Evolutionary conservation across 2,888 invertebrate species (phyloP).

Genomic region (Caenorhabditis sp.): DNA sequence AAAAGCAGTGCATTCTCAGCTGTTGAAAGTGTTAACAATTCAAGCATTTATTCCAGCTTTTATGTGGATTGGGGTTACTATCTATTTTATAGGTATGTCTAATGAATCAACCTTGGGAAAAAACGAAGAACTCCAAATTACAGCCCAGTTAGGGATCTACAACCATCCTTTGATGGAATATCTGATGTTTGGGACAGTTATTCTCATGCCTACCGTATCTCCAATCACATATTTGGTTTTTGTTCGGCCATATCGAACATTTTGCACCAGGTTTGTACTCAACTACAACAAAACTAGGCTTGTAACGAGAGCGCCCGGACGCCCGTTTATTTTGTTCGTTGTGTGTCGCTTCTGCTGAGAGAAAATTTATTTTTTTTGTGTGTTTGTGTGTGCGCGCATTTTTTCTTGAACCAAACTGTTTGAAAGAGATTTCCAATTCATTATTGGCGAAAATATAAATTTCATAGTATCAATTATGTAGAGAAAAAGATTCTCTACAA

Average conservation of each 20-base stretch:
- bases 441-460: too few species aligned
- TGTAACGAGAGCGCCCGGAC: too few species aligned
- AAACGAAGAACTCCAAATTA: too few species aligned
- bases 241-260: constrained; percentile 18
- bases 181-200: constrained; percentile 19
- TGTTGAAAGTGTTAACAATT: constrained; percentile 23
- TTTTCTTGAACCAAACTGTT: too few species aligned
- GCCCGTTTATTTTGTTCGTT: too few species aligned
- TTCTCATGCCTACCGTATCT: constrained; percentile 28
- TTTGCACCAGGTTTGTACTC: constrained; percentile 4
- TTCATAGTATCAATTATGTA: too few species aligned
- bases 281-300: too few species aligned
- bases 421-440: too few species aligned
- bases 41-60: constrained; percentile 26
- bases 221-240: constrained; percentile 21
- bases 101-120: constrained; percentile 14
- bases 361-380: too few species aligned
- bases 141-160: constrained; percentile 27
- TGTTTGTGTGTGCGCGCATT: too few species aligned
- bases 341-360: too few species aligned
- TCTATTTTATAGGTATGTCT: constrained; percentile 17
- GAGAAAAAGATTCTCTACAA: too few species aligned
- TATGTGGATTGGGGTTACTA: constrained; percentile 25
- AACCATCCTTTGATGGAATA: constrained; percentile 19
- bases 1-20: constrained; percentile 22